A percentile compares a stretch with the other conserved stretches of the same genome.
phyloP scores from a whole-genome alignment of 2,888 invertebrate species.

The Ophonus ardosiacus region DNA sequence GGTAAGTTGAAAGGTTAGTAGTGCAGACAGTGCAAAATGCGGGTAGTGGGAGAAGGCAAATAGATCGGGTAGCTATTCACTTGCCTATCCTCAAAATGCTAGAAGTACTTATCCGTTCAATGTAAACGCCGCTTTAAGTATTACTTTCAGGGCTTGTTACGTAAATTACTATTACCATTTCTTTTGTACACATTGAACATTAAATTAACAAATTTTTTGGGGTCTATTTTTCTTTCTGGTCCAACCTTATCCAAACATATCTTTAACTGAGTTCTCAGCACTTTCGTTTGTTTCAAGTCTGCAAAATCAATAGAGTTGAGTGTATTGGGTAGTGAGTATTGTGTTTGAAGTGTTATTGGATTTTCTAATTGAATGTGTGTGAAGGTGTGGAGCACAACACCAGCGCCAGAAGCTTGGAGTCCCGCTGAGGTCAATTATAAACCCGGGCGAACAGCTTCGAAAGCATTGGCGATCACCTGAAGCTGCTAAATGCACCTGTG shows the following conservation, averaged over 20 bases:
- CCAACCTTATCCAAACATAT: background rate
- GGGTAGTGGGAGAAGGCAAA: too few species aligned
- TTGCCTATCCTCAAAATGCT: too few species aligned
- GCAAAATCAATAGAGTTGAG: slow-evolving; percentile 14
- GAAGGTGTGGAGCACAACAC: background rate
- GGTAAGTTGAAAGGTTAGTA: too few species aligned
- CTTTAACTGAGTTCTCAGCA: background rate
- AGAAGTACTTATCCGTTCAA: too few species aligned
- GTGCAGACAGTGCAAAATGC: too few species aligned
- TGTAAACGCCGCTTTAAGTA: too few species aligned
- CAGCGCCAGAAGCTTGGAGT: background rate
- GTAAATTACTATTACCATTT: too few species aligned
- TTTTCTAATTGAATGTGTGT: slow-evolving; percentile 57
- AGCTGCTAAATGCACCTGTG: slow-evolving; percentile 41
- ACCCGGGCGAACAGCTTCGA: background rate
- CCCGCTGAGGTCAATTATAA: slow-evolving; percentile 42
- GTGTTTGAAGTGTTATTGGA: slow-evolving; percentile 52
- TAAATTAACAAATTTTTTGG: too few species aligned
- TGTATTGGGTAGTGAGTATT: background rate
- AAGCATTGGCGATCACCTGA: background rate
- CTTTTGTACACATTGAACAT: too few species aligned
- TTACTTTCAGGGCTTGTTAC: too few species aligned
- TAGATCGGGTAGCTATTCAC: too few species aligned
- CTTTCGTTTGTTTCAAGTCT: background rate
- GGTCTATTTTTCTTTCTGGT: background rate